Conservation (phyloP, 2,888 invertebrate genomes). For the Hofmannophila pseudospretella region DNA sequence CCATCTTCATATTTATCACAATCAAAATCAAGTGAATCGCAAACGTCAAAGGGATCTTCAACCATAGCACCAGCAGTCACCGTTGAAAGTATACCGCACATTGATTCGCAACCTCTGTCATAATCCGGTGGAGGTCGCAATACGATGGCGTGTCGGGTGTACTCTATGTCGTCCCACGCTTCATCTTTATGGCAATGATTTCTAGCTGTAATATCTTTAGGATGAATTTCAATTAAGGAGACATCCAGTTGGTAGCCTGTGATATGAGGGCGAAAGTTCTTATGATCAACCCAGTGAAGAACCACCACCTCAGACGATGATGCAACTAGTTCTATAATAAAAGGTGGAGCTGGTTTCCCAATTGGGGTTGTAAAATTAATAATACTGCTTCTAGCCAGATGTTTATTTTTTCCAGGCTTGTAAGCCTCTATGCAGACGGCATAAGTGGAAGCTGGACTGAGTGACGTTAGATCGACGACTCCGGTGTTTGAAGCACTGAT, state of each 20-base stretch:
- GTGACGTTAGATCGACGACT: conserved; percentile 30
- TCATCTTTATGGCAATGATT: conserved; percentile 45
- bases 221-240: conserved; percentile 41
- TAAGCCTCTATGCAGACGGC: conserved; percentile 53
- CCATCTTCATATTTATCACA: conserved; percentile 39
- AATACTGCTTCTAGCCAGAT: conserved; percentile 47
- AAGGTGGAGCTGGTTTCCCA: conserved; percentile 61
- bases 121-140: conserved; percentile 55
- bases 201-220: conserved; percentile 30
- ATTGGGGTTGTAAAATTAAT: conserved; percentile 51
- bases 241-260: conserved; percentile 55
- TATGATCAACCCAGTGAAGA: conserved; percentile 59
- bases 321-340: conserved; percentile 54
- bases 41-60: conserved; percentile 10
- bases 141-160: conserved; percentile 49
- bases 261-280: conserved; percentile 46
- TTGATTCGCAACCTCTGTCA: conserved; percentile 50
- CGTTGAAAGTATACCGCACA: conserved; percentile 51
- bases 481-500: conserved; percentile 30
- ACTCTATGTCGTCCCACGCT: conserved; percentile 36
- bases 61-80: conserved; percentile 31
- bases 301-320: conserved; percentile 37
- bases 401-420: conserved; percentile 24
- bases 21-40: conserved; percentile 18
- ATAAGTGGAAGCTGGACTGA: conserved; percentile 58